These are phyloP conservation scores for Latrodectus geometricus DNA, from an alignment of 1,140 invertebrate genomes.

Conservation along the genomic window DNA sequence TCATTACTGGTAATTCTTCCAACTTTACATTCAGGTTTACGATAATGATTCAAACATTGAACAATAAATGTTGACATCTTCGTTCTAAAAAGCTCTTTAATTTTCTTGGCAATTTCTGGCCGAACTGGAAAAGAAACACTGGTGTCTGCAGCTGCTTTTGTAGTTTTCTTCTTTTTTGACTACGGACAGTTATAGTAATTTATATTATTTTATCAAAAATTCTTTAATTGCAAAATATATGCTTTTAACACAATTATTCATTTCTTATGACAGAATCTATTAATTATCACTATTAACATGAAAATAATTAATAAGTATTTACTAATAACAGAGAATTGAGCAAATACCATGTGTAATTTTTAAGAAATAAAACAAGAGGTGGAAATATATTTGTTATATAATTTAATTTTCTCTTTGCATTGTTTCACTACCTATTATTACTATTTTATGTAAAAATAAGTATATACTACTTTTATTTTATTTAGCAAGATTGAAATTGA, in stretches of 20 bases:
- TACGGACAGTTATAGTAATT: constrained; percentile 1
- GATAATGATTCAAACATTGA: constrained; percentile 88
- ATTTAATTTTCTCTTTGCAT: no score
- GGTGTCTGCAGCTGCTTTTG: constrained; percentile 55
- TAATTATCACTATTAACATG: background rate
- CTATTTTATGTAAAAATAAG: no score
- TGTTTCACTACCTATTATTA: no score
- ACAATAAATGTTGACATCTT: constrained; percentile 94
- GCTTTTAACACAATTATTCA: background rate
- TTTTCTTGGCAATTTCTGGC: constrained; percentile 70
- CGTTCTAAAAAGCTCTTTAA: constrained; percentile 88
- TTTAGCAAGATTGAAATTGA: no score
- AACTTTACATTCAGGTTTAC: constrained; percentile 83
- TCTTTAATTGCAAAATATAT: background rate
- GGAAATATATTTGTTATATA: no score
- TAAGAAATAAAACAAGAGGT: no score
- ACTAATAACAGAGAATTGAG: no score
- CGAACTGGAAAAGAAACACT: constrained; percentile 28
- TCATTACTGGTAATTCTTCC: constrained; percentile 89
- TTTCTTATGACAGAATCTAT: background rate
- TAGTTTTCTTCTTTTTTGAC: constrained; percentile 50
- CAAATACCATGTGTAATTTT: no score
- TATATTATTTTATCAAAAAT: background rate
- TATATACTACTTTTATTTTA: no score
- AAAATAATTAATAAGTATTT: no score